Conservation (phyloP, 2,797 vertebrate genomes). For the Distichodus sexfasciatus region DNA sequence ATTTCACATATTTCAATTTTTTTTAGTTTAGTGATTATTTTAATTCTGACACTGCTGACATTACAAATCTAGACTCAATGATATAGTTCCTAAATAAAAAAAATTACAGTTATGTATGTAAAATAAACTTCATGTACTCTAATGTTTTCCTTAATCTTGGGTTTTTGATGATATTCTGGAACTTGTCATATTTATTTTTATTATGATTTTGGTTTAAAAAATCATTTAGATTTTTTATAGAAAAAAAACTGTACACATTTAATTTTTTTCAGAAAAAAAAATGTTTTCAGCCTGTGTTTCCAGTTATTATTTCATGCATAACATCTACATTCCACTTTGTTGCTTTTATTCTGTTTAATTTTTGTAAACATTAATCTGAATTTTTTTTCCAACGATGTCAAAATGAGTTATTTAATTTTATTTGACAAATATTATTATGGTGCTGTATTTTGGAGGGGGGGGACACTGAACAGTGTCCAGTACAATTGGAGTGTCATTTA, state of each 20-base stretch:
- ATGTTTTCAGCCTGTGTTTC: constrained; percentile 43
- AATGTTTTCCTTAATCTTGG: no score
- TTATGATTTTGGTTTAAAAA: constrained; percentile 2
- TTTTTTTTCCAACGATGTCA: constrained; percentile 14
- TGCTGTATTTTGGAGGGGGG: constrained; percentile 29
- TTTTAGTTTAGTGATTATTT: no score
- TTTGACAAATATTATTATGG: constrained; percentile 23
- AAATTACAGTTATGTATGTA: no score
- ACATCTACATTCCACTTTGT: constrained; percentile 44
- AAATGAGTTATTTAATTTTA: constrained; percentile 45
- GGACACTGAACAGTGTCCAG: constrained; percentile 48
- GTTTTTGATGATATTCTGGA: no score
- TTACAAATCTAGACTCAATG: no score
- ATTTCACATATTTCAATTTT: not conserved
- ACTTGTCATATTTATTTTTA: constrained; percentile 43
- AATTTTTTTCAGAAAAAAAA: no score
- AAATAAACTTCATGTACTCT: no score
- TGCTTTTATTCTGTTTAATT: constrained; percentile 29
- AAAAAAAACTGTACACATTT: no score
- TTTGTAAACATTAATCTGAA: not conserved
- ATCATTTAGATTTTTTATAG: not conserved
- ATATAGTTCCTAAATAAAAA: no score
- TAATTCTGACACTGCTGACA: no score
- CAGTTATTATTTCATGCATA: constrained; percentile 33
- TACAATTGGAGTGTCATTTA: constrained; percentile 68